These are phyloP conservation scores for Bombus sylvicola DNA, from an alignment of 1,140 invertebrate genomes.

Conservation along the genomic window DNA sequence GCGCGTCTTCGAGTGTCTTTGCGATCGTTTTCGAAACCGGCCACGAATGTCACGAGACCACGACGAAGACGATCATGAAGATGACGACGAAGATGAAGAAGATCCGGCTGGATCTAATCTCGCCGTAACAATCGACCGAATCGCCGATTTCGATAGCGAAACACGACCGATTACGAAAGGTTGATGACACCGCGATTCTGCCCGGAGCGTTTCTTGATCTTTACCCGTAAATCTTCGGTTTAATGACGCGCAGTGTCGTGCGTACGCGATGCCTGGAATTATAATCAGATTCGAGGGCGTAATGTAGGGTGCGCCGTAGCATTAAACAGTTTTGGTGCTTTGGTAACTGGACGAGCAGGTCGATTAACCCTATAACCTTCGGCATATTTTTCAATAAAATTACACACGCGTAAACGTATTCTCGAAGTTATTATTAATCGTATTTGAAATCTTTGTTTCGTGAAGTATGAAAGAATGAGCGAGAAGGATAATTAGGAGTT, in stretches of 20 bases:
- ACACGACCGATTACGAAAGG: slow-evolving; percentile 32
- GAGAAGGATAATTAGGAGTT: background rate
- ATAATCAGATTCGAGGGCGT: slow-evolving; percentile 14
- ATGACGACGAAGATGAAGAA: background rate
- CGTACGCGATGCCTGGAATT: slow-evolving; percentile 9
- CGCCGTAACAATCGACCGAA: slow-evolving; percentile 1
- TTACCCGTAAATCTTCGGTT: slow-evolving; percentile 47
- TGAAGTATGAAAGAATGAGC: background rate
- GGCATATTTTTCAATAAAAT: background rate
- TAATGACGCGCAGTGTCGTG: background rate
- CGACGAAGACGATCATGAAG: background rate
- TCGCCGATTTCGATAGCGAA: slow-evolving; percentile 6
- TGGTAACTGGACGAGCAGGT: background rate
- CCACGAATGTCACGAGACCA: slow-evolving; percentile 25
- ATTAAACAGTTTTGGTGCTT: slow-evolving; percentile 6
- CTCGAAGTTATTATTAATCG: too few species aligned
- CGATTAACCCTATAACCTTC: slow-evolving; percentile 15
- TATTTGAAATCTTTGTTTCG: background rate
- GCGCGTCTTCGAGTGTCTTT: background rate
- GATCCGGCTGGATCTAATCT: slow-evolving; percentile 20
- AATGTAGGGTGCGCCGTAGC: slow-evolving; percentile 2
- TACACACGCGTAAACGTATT: too few species aligned
- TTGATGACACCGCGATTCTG: slow-evolving; percentile 49
- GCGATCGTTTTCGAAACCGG: background rate
- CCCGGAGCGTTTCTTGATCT: slow-evolving; percentile 43